Evolutionary conservation across 2,888 invertebrate genomes (phyloP).

Genomic region (Diadegma fenestrale): DNA sequence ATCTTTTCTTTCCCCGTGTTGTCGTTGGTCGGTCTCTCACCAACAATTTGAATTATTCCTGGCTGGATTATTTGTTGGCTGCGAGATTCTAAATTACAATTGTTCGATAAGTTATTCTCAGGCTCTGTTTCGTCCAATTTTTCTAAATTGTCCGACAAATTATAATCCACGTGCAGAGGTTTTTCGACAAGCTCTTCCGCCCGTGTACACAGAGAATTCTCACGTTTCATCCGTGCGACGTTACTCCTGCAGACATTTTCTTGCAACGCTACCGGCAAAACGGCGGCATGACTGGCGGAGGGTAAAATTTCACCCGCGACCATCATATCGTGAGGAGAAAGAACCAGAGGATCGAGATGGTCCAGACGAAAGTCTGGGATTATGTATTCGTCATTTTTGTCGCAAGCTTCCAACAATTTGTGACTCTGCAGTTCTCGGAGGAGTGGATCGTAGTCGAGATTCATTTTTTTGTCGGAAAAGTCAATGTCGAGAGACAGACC

Average conservation of each 20-base stretch:
- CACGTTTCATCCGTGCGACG: background rate
- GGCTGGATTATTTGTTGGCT: background rate
- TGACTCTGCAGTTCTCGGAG: conserved; percentile 78
- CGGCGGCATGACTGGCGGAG: conserved; percentile 73
- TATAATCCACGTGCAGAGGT: conserved; percentile 60
- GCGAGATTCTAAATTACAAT: background rate
- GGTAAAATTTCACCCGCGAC: conserved; percentile 80
- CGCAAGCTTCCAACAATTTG: conserved; percentile 77
- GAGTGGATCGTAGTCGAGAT: conserved; percentile 78
- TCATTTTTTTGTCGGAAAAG: conserved; percentile 77
- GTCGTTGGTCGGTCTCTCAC: background rate
- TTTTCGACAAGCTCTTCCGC: conserved; percentile 58
- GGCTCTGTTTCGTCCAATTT: conserved; percentile 41
- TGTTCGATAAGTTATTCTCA: conserved; percentile 25
- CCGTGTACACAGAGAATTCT: background rate
- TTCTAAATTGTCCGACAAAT: conserved; percentile 50
- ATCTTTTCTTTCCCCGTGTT: conserved; percentile 8
- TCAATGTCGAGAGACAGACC: conserved; percentile 78
- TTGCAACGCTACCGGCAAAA: conserved; percentile 12
- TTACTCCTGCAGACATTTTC: conserved; percentile 32
- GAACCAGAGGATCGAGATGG: conserved; percentile 77
- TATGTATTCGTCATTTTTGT: conserved; percentile 79
- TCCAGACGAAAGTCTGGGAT: conserved; percentile 81
- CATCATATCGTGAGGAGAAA: conserved; percentile 80
- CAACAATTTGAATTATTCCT: background rate